phyloP scores from a whole-genome alignment of 2,113 vertebrate species.

The Leptosomus discolor region DNA sequence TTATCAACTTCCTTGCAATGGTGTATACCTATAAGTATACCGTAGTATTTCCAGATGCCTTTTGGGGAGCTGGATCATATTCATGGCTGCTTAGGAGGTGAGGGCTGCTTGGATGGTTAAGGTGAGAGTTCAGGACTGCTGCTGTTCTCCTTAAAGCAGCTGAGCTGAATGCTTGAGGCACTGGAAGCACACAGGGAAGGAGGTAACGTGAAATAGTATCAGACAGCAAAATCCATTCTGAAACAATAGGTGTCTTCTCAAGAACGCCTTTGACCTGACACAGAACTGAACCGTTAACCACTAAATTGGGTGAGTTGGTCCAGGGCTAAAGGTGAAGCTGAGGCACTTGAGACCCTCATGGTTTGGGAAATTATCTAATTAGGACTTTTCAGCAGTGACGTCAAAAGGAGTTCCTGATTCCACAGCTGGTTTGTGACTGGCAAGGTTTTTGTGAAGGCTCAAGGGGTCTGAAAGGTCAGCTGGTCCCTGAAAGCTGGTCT shows the following conservation, averaged over 20 bases:
- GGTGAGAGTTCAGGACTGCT: not conserved
- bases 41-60: not conserved
- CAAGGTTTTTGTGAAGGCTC: conserved; percentile 27
- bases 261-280: conserved; percentile 66
- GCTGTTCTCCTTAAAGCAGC: not conserved
- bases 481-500: conserved; percentile 22
- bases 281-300: conserved; percentile 69
- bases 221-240: not conserved
- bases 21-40: not conserved
- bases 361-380: conserved; percentile 79
- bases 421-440: conserved; percentile 66
- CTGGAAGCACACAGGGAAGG: not conserved
- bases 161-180: not conserved
- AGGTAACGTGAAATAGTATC: not conserved
- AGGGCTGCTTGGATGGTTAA: not conserved
- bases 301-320: conserved; percentile 59
- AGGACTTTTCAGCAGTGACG: conserved; percentile 60
- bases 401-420: conserved; percentile 65
- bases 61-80: not conserved
- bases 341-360: conserved; percentile 37
- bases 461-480: conserved; percentile 70
- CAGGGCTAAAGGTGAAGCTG: conserved; percentile 76
- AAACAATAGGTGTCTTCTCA: conserved; percentile 44
- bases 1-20: not conserved
- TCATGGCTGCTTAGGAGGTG: not conserved